Base-by-base conservation (phyloP, 2,888 invertebrate species). In the Sphaeridia pumilis region DNA sequence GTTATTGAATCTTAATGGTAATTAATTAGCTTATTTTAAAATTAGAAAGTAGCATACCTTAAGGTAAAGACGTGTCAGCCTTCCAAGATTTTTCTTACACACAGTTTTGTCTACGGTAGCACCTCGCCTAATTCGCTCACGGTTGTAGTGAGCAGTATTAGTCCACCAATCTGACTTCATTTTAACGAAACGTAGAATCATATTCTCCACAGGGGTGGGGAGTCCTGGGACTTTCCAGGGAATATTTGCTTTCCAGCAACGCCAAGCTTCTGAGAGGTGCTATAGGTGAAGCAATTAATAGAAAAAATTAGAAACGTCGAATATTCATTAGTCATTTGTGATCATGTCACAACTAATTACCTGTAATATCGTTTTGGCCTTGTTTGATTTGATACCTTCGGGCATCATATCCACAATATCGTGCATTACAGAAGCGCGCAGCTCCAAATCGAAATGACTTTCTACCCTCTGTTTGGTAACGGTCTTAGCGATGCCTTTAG, bases 381-480 rank as follows among this genome's bases (percentile, higher is more conserved):
- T 99, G 74, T 98, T 98, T 73, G 98, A 98, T 69, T 99, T 99
- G 70, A 99, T 98, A 60, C 98, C 98, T 72, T 98, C 98, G 0
- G 98, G 98, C 98, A 99, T 99, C 98, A 99, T 99, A 69, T 99
- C 98, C n/a, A 99, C 85, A 62, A 99, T 99, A 69, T 99, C 98
- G 67, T 81, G 81, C 81, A 81, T 81, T 20, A 79, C 97, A 0
- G 95, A 95, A 17, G 95, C 95, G 64, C 98, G 81, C 68, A 99
- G 74, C 72, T 99, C 98, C 64, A 99, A 76, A 78, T 99, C 98
- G 73, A 97, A 99, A 76, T 99, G 98, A 42, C 94, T 94, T 70
- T 99, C 98, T 0, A 99, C 98, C 66, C 98, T 80, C 73, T 99
- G 98, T 70, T 99, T 99, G 1, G 98, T 99, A 4, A 99, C 98